Percentiles rank a stretch among this genome's conserved stretches.
Conservation (phyloP, 2,113 vertebrate species). For the Ptyas mucosa region DNA sequence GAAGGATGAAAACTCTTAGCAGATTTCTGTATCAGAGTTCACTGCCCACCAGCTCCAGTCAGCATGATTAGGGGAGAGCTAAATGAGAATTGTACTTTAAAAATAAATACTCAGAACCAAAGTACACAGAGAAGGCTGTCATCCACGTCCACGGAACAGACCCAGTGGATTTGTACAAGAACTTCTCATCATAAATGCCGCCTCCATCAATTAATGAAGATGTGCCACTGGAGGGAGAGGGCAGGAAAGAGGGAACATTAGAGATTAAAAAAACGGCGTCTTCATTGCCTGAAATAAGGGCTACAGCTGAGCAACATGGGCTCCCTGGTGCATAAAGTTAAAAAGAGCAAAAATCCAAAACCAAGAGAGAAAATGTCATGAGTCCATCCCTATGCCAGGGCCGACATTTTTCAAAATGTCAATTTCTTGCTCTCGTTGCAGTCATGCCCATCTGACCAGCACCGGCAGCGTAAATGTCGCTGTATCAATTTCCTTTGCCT, state of each 20-base stretch:
- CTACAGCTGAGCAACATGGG: not conserved
- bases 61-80: not conserved
- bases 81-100: not conserved
- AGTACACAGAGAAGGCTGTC: not conserved
- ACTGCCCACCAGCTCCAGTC: not conserved
- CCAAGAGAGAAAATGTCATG: not conserved
- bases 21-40: not conserved
- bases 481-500: constrained; percentile 45
- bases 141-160: not conserved
- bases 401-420: constrained; percentile 6
- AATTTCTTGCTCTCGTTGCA: constrained; percentile 48
- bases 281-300: too few species aligned
- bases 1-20: not conserved
- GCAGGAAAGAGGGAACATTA: not conserved
- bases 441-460: constrained; percentile 36
- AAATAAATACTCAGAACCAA: not conserved
- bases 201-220: not conserved
- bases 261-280: not conserved
- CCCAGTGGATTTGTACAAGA: not conserved
- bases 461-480: constrained; percentile 41
- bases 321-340: not conserved
- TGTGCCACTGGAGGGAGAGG: not conserved
- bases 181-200: not conserved
- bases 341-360: not conserved
- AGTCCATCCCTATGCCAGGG: not conserved